phyloP scores from a whole-genome alignment of 2,113 vertebrate species.

The Lasiurus cinereus region DNA sequence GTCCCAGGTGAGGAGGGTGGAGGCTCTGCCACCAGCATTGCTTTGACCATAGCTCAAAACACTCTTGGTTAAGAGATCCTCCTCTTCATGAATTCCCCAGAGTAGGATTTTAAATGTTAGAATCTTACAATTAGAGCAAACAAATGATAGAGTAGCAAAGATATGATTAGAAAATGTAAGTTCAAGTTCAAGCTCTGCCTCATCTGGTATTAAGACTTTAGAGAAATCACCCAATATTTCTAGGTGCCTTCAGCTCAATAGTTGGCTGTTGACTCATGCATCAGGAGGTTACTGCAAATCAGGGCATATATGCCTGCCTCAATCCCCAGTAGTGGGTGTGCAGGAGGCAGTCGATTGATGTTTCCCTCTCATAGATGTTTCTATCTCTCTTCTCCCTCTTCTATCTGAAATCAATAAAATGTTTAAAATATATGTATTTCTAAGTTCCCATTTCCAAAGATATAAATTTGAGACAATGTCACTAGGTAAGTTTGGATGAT shows the following conservation, averaged over 20 bases:
- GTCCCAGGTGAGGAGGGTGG: conserved; percentile 34
- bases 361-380: no score
- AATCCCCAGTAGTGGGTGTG: no score
- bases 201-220: neutral
- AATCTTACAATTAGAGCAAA: neutral
- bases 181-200: neutral
- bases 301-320: no score
- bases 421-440: neutral
- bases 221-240: neutral
- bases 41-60: conserved; percentile 27
- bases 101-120: neutral
- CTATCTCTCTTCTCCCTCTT: no score
- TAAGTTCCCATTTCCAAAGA: neutral
- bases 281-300: no score
- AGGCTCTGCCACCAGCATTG: neutral
- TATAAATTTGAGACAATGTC: neutral
- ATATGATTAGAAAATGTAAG: neutral
- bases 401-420: no score
- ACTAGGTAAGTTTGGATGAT: neutral
- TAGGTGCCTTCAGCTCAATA: neutral
- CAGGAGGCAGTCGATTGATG: no score
- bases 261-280: no score
- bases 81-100: conserved; percentile 46
- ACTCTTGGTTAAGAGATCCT: neutral
- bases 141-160: neutral